phyloP scores from a whole-genome alignment of 2,888 invertebrate species.

The Lumbricus terrestris region DNA sequence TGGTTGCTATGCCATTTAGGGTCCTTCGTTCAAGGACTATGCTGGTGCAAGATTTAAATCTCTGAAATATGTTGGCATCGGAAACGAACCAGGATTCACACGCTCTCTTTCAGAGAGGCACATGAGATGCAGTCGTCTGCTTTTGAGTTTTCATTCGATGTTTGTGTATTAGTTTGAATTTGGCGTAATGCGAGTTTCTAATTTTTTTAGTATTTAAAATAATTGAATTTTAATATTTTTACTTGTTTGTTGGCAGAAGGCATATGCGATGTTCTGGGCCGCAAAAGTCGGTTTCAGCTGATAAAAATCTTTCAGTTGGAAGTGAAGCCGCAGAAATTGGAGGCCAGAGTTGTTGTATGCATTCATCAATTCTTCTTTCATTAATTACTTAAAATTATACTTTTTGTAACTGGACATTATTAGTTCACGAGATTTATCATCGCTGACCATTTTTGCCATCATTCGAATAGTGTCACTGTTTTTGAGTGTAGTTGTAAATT shows the following conservation, averaged over 20 bases:
- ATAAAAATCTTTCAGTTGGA: slow-evolving; percentile 5
- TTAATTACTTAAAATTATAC: too few species aligned
- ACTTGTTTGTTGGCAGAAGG: slow-evolving; percentile 4
- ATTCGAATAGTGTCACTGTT: background rate
- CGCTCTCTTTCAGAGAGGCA: too few species aligned
- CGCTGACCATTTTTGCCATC: background rate
- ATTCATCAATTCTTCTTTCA: background rate
- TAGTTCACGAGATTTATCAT: background rate
- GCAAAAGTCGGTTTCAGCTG: slow-evolving; percentile 6
- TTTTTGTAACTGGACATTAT: too few species aligned
- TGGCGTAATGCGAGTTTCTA: background rate
- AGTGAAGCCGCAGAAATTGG: slow-evolving; percentile 9
- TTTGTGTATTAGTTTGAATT: background rate
- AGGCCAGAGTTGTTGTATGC: slow-evolving; percentile 15
- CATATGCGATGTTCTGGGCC: background rate
- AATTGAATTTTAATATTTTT: background rate
- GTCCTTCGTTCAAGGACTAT: too few species aligned
- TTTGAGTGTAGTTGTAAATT: background rate
- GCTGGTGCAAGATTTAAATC: too few species aligned
- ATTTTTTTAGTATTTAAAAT: background rate
- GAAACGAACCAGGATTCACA: too few species aligned
- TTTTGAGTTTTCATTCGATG: too few species aligned
- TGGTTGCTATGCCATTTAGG: too few species aligned
- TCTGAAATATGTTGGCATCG: too few species aligned
- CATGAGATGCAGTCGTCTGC: too few species aligned